Conservation (phyloP, 2,113 vertebrate species). For the Microcebus murinus region DNA sequence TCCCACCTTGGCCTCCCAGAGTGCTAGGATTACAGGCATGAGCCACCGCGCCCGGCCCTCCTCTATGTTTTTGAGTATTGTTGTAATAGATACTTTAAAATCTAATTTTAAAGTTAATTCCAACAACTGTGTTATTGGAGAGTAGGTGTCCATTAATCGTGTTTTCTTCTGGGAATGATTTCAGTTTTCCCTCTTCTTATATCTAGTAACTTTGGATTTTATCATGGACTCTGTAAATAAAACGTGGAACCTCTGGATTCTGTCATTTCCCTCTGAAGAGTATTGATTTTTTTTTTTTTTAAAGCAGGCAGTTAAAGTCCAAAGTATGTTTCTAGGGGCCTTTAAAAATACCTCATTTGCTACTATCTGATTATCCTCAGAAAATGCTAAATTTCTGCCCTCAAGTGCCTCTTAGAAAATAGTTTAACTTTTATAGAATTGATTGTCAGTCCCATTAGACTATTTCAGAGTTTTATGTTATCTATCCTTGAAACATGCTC, state of each 20-base stretch:
- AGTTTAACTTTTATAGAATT: not conserved
- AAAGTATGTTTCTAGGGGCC: not conserved
- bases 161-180: not conserved
- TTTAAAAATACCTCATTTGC: not conserved
- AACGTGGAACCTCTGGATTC: not conserved
- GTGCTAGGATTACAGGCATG: no score
- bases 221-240: not conserved
- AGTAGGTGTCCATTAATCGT: not conserved
- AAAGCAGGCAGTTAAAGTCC: not conserved
- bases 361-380: not conserved
- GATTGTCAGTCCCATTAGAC: not conserved
- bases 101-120: not conserved
- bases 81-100: not conserved
- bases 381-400: not conserved
- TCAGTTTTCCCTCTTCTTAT: not conserved
- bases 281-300: not conserved
- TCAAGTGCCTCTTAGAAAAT: not conserved
- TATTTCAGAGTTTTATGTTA: not conserved
- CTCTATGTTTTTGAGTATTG: not conserved
- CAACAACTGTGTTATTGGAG: not conserved
- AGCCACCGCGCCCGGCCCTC: no score
- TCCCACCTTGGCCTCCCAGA: no score
- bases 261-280: not conserved
- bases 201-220: slow-evolving; percentile 17
- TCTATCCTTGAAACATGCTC: not conserved